A percentile compares a stretch with the other conserved stretches of the same genome.
Conservation (phyloP, 2,888 invertebrate genomes). For the Ennomos erosarius region DNA sequence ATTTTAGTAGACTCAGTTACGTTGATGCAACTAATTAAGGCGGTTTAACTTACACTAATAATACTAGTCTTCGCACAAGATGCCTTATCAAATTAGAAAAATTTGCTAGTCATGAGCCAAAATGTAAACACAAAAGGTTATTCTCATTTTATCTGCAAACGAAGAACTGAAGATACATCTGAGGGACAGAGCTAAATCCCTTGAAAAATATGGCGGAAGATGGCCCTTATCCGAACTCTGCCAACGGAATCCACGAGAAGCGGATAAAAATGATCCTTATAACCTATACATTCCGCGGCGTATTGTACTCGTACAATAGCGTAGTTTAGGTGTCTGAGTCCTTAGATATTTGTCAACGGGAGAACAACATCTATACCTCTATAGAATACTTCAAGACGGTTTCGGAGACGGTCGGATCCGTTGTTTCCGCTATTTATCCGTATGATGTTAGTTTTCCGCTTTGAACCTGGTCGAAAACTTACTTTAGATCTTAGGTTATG, state of each 20-base stretch:
- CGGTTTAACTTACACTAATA: no score
- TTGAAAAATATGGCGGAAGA: constrained; percentile 14
- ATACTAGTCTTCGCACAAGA: no score
- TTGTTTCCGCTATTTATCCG: not conserved
- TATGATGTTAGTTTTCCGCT: no score
- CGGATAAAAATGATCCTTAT: constrained; percentile 31
- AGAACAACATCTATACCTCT: constrained; percentile 5
- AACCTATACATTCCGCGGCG: constrained; percentile 33
- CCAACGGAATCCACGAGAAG: constrained; percentile 22
- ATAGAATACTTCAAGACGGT: constrained; percentile 13
- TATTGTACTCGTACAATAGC: constrained; percentile 40
- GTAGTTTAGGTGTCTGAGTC: constrained; percentile 38
- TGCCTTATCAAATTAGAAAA: constrained; percentile 4
- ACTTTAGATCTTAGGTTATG: no score
- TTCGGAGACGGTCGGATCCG: not conserved
- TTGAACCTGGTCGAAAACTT: no score
- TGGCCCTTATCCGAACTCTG: constrained; percentile 20
- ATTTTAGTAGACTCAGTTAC: no score
- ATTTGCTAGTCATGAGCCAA: not conserved
- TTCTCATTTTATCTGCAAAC: no score
- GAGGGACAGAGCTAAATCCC: not conserved
- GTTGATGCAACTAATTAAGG: no score
- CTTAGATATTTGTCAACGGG: constrained; percentile 11
- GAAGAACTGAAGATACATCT: not conserved
- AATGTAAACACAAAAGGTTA: not conserved